Base-by-base conservation (phyloP, 2,888 invertebrate species). In the Patella pellucida region DNA sequence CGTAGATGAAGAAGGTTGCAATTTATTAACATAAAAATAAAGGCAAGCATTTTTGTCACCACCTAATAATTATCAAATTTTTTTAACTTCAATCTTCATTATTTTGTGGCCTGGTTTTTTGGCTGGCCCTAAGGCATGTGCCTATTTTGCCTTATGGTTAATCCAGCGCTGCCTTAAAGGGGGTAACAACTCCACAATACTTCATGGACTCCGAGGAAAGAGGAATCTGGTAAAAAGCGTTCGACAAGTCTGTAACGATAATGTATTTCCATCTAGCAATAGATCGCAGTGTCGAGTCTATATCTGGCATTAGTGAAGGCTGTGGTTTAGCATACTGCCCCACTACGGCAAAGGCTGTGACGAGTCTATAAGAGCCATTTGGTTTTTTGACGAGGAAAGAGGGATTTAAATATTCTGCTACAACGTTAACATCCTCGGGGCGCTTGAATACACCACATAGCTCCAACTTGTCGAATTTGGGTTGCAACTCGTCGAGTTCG, bases 401-500 rank as follows among this genome's bases (percentile, higher is more conserved):
- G 5, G 78, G 82, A 71, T 82, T 80, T n/a, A 82, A 27, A 41
- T 82, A 82, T 69, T 82, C 81, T 19, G 76, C 79, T 9, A 62
- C 54, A 14, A 79, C 62, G n/a, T 67, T 77, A 3, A 75, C 70
- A 74, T 72, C 72, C 62, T 82, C 82, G 15, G 81, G 79, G 1
- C 68, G n/a, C 14, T 16, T 51, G 52, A 82, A 79, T 2, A 82
- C 79, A 11, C 78, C 76, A 27, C 70, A n/a, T 0, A 19, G 11
- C 72, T 85, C 84, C 16, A 85, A 78, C n/a, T 81, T 80, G 74
- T 84, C 78, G 77, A 79, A 83, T 52, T 79, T 83, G 12, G 78
- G 50, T 72, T 82, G 82, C 14, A 84, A 72, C 51, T 80, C 76
- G 5, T 73, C 75, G 3, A 83, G 74, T 27, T 79, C 78, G 67